Percentiles rank a stretch among this genome's conserved stretches.
These are phyloP conservation scores for Actinemys pallida DNA, from an alignment of 2,113 vertebrate species.

Conservation along the genomic window DNA sequence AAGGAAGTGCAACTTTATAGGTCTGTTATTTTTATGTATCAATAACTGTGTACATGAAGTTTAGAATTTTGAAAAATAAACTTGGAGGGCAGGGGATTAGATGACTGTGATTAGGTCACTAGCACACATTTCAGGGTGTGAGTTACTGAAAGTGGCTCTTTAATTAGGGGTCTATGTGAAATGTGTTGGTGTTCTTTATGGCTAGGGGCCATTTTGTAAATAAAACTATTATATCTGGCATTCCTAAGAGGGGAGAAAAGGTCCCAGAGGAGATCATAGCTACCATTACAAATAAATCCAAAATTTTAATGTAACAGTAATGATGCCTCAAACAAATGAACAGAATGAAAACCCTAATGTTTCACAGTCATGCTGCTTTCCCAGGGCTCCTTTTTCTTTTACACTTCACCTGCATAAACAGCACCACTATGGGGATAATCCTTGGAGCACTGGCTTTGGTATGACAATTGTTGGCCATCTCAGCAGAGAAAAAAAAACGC, in stretches of 20 bases:
- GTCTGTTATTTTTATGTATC: background rate
- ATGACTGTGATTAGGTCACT: accelerated
- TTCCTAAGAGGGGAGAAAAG: accelerated
- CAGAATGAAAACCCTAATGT: background rate
- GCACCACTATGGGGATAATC: background rate
- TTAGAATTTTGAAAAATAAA: background rate
- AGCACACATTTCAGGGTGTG: accelerated
- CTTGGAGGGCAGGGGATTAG: background rate
- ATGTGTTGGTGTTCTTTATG: accelerated
- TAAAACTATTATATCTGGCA: background rate
- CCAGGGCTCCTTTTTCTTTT: background rate
- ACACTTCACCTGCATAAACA: background rate
- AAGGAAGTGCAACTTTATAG: background rate
- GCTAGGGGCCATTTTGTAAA: background rate
- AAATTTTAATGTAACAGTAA: background rate
- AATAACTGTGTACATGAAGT: accelerated
- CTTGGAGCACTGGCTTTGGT: background rate
- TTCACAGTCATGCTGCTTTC: background rate
- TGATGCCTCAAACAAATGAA: background rate
- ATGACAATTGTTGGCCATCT: background rate
- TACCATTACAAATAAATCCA: background rate
- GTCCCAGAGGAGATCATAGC: background rate
- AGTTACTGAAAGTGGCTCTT: background rate
- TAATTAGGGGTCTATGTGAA: accelerated
- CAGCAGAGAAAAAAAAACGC: background rate